These are phyloP conservation scores for Malthinus flaveolus DNA, from an alignment of 2,888 invertebrate genomes.

Conservation along the genomic window DNA sequence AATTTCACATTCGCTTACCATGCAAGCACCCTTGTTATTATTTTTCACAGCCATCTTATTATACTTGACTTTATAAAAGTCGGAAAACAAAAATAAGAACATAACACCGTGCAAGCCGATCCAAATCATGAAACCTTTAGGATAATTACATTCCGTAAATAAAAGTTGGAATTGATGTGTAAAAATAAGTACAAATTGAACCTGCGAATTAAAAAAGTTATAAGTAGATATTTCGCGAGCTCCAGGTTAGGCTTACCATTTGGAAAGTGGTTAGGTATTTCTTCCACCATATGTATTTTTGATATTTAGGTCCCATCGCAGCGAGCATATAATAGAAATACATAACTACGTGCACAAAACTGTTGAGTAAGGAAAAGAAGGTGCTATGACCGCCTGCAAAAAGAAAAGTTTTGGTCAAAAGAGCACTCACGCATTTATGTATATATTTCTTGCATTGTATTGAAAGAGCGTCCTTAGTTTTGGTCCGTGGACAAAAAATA, in stretches of 20 bases:
- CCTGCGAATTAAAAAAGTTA: constrained; percentile 57
- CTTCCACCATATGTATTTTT: constrained; percentile 98
- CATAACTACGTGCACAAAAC: constrained; percentile 96
- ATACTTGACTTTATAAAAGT: constrained; percentile 90
- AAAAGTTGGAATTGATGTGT: constrained; percentile 89
- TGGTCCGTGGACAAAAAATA: no score
- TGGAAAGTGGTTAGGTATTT: constrained; percentile 93
- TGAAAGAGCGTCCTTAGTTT: no score
- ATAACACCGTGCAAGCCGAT: constrained; percentile 92
- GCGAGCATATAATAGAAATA: constrained; percentile 96
- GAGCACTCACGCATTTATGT: no score
- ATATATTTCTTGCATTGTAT: no score
- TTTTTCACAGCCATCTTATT: constrained; percentile 48
- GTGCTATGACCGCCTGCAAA: constrained; percentile 91
- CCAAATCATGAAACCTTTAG: constrained; percentile 89
- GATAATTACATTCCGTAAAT: constrained; percentile 90
- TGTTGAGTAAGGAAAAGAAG: constrained; percentile 91
- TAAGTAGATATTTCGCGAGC: not conserved
- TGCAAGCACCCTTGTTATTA: constrained; percentile 61
- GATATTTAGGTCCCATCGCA: constrained; percentile 90
- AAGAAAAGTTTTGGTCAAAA: constrained; percentile 22
- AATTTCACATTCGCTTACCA: constrained; percentile 61
- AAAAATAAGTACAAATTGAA: constrained; percentile 92
- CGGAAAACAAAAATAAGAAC: constrained; percentile 91
- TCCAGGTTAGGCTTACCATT: constrained; percentile 68